Conservation (phyloP, 2,113 vertebrate genomes). For the Pycnonotus jocosus region DNA sequence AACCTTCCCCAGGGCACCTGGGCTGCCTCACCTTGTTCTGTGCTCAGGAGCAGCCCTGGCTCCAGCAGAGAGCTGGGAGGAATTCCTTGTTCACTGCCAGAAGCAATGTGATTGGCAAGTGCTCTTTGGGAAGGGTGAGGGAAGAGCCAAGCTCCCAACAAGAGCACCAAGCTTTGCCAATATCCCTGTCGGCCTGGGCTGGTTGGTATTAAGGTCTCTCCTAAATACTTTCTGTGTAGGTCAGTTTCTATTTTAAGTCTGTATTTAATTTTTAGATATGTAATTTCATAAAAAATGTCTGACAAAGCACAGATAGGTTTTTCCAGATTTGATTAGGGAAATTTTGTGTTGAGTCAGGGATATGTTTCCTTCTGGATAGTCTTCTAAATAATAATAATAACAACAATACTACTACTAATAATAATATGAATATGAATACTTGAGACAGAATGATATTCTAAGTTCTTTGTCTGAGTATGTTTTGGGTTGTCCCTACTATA, state of each 20-base stretch:
- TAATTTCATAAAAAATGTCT: background rate
- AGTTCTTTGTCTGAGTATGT: background rate
- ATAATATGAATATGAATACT: background rate
- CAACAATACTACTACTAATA: background rate
- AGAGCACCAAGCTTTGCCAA: background rate
- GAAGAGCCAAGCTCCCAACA: background rate
- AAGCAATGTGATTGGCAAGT: fast-evolving
- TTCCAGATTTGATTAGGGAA: background rate
- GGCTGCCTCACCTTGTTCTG: background rate
- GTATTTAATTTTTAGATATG: background rate
- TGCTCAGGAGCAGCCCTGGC: background rate
- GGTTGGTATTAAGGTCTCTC: background rate
- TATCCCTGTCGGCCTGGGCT: background rate
- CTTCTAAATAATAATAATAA: background rate
- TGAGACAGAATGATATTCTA: background rate
- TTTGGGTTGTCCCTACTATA: background rate
- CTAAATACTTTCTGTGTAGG: background rate
- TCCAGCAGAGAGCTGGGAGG: background rate
- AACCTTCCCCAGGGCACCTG: background rate
- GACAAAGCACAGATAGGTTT: background rate
- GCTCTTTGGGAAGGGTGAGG: background rate
- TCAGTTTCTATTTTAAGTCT: background rate
- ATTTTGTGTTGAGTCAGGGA: background rate
- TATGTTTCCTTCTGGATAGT: background rate
- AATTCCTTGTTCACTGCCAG: background rate